phyloP scores from a whole-genome alignment of 2,888 invertebrate species.

The Erebia epiphron region DNA sequence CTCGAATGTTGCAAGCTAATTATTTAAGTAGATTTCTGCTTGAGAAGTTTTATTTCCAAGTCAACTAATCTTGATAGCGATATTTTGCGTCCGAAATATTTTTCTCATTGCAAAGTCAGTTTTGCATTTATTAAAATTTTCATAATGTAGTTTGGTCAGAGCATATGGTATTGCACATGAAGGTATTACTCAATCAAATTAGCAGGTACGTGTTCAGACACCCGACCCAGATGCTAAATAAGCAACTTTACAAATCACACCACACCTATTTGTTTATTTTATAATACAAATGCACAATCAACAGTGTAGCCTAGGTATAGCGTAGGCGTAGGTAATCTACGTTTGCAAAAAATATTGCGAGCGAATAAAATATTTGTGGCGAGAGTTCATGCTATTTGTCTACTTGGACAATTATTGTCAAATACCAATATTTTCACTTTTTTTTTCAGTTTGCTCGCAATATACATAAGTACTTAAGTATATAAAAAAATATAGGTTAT shows the following conservation, averaged over 20 bases:
- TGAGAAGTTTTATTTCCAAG: no score
- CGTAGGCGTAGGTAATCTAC: no score
- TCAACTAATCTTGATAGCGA: background rate
- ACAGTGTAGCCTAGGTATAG: background rate
- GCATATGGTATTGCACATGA: slow-evolving; percentile 7
- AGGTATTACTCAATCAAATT: slow-evolving; percentile 31
- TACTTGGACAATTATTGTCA: no score
- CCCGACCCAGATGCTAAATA: slow-evolving; percentile 27
- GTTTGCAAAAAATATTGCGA: no score
- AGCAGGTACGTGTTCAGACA: slow-evolving; percentile 34
- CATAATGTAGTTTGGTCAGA: slow-evolving; percentile 15
- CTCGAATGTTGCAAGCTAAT: no score
- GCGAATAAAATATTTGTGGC: no score
- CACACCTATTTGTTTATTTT: slow-evolving; percentile 11
- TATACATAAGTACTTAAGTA: no score
- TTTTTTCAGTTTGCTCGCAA: no score
- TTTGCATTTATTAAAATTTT: background rate
- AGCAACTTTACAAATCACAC: slow-evolving; percentile 23
- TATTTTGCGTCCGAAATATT: background rate
- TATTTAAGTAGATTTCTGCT: no score
- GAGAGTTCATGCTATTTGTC: no score
- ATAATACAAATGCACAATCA: background rate
- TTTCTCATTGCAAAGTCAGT: background rate
- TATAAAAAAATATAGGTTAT: no score
- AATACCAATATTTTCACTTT: no score